Evolutionary conservation across 2,797 vertebrate genomes (phyloP).

Genomic region (Premnoplex brunnescens): DNA sequence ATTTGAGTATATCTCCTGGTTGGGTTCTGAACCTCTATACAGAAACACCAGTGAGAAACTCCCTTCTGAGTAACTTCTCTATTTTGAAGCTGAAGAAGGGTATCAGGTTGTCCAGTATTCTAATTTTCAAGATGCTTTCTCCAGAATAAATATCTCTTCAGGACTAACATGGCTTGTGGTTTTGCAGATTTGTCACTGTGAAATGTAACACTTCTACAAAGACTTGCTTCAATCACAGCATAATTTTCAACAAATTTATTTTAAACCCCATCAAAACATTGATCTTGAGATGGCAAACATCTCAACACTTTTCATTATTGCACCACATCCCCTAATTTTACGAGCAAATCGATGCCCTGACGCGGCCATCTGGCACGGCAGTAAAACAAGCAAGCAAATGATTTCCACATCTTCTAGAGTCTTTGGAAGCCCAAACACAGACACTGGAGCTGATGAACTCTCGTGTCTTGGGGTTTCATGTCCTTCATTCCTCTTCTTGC

Average conservation of each 20-base stretch:
- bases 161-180: not conserved
- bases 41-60: not conserved
- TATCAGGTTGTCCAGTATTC: not conserved
- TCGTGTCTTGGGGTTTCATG: not conserved
- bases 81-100: not conserved
- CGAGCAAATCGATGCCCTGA: rapidly evolving
- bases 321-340: not conserved
- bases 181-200: not conserved
- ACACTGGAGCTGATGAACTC: not conserved
- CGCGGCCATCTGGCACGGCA: not conserved
- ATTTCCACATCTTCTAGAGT: not conserved
- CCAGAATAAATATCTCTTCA: not conserved
- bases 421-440: not conserved
- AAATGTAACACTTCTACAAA: not conserved
- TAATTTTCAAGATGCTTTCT: not conserved
- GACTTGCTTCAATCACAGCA: not conserved
- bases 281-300: not conserved
- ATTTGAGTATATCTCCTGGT: not conserved
- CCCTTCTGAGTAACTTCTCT: not conserved
- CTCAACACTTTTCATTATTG: not conserved
- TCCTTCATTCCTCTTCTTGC: not conserved
- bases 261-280: not conserved
- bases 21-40: not conserved
- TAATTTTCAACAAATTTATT: not conserved
- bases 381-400: not conserved